These are phyloP conservation scores for Amia ocellicauda DNA, from an alignment of 2,113 vertebrate genomes.

Conservation along the genomic window DNA sequence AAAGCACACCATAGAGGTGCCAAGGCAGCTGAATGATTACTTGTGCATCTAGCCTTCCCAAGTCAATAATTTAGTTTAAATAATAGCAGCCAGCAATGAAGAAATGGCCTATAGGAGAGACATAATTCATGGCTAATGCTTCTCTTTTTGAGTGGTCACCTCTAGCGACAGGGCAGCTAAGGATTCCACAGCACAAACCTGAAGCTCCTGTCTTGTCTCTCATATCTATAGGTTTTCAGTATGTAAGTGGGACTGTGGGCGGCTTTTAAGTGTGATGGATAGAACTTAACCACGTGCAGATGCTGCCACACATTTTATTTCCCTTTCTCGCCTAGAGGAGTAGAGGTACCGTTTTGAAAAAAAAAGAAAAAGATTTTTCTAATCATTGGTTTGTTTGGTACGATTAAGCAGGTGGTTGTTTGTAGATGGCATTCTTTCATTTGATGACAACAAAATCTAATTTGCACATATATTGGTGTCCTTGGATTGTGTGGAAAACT, in stretches of 20 bases:
- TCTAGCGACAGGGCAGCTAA: conserved; percentile 25
- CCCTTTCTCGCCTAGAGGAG: conserved; percentile 14
- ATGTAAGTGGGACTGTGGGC: conserved; percentile 44
- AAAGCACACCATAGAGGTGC: too few species aligned
- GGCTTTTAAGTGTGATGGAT: conserved; percentile 68
- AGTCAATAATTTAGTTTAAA: conserved; percentile 52
- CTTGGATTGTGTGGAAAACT: too few species aligned
- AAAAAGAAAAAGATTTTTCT: too few species aligned
- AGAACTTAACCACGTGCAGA: conserved; percentile 51
- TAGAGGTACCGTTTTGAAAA: conserved; percentile 14
- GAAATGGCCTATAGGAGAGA: conserved; percentile 25
- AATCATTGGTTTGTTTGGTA: too few species aligned
- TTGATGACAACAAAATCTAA: too few species aligned
- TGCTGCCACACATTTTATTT: conserved; percentile 40
- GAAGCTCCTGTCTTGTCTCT: conserved; percentile 28
- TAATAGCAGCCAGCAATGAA: conserved; percentile 39
- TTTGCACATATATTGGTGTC: too few species aligned
- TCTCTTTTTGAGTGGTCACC: background rate
- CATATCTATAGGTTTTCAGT: conserved; percentile 36
- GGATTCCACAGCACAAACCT: conserved; percentile 35
- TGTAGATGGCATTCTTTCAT: too few species aligned
- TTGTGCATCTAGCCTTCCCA: too few species aligned
- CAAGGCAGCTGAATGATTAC: too few species aligned
- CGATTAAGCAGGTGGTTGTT: too few species aligned
- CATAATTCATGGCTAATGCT: background rate